Percentiles rank a stretch among this genome's conserved stretches.
Evolutionary conservation across 2,113 vertebrate genomes (phyloP).

Genomic region (Pluvialis apricaria): DNA sequence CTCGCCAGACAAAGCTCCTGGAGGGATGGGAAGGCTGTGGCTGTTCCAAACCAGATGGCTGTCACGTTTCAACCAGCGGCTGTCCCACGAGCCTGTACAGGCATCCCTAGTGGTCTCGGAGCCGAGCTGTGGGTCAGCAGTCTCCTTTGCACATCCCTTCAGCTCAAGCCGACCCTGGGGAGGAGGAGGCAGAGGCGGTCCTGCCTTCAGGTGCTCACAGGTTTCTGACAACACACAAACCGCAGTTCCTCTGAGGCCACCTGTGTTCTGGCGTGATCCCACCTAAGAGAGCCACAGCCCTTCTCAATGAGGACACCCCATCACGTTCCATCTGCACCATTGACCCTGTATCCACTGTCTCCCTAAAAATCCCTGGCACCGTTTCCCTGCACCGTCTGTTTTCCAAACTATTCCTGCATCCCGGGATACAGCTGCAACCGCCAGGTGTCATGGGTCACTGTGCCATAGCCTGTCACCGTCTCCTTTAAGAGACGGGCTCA

Average conservation of each 20-base stretch:
- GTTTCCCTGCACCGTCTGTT: background rate
- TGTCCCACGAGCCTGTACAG: background rate
- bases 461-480: background rate
- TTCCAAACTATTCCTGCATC: background rate
- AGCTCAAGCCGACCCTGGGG: background rate
- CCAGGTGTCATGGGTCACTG: background rate
- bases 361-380: background rate
- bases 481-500: background rate
- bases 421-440: background rate
- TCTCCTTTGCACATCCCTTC: background rate
- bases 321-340: background rate
- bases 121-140: background rate
- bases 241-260: background rate
- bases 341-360: background rate
- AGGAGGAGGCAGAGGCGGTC: background rate
- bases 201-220: background rate
- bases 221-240: background rate
- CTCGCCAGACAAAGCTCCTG: background rate
- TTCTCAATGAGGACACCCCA: background rate
- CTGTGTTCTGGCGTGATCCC: background rate
- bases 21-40: background rate
- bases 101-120: background rate
- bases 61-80: accelerated
- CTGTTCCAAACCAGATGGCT: background rate
- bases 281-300: background rate